These are phyloP conservation scores for Zaprionus ornatus DNA, from an alignment of 1,140 invertebrate species.

Conservation along the genomic window DNA sequence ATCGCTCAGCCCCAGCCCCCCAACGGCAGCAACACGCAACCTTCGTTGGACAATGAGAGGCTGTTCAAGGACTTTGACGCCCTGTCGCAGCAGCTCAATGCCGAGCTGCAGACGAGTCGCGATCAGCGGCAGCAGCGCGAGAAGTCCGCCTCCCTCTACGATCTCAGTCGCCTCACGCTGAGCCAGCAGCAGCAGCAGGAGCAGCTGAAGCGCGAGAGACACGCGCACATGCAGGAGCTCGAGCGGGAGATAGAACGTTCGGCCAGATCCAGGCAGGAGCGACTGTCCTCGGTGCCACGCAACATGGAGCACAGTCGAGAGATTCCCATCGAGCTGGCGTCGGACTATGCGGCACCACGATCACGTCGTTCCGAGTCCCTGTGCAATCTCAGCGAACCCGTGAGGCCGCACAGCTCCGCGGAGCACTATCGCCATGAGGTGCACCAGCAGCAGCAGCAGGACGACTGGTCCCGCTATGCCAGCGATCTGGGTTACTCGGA, in stretches of 20 bases:
- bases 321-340: constrained; percentile 65
- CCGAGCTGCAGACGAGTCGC: constrained; percentile 67
- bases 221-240: constrained; percentile 75
- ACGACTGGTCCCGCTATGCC: constrained; percentile 77
- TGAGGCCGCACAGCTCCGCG: constrained; percentile 58
- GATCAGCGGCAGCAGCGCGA: constrained; percentile 56
- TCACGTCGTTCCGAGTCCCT: constrained; percentile 68
- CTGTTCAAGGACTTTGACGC: constrained; percentile 83
- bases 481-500: constrained; percentile 77
- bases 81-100: constrained; percentile 71
- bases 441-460: constrained; percentile 34
- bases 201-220: constrained; percentile 61
- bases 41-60: constrained; percentile 69
- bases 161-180: constrained; percentile 60
- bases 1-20: constrained; percentile 32
- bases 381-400: constrained; percentile 63
- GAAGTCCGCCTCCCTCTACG: constrained; percentile 71
- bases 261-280: constrained; percentile 55
- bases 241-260: constrained; percentile 76
- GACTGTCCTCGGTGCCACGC: constrained; percentile 59
- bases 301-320: constrained; percentile 31
- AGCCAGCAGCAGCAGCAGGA: constrained; percentile 51
- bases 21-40: constrained; percentile 29
- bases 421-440: constrained; percentile 41
- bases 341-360: constrained; percentile 18